These are phyloP conservation scores for Pandemis cinnamomeana DNA, from an alignment of 2,888 invertebrate genomes.

Conservation along the genomic window DNA sequence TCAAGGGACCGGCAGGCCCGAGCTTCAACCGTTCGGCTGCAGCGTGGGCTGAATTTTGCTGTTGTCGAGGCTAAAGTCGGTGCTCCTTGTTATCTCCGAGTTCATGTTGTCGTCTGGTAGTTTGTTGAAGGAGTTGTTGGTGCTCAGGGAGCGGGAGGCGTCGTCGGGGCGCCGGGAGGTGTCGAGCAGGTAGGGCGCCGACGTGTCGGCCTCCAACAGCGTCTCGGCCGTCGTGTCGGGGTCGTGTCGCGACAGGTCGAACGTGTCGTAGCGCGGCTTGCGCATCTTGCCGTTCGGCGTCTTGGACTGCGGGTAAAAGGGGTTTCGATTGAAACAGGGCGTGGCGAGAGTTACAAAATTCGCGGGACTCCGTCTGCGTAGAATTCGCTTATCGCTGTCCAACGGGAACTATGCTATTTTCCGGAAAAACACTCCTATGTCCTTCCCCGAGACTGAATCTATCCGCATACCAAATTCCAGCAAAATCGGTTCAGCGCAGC, in stretches of 20 bases:
- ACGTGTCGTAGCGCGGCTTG: constrained; percentile 61
- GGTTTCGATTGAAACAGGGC: not conserved
- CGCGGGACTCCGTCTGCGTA: no score
- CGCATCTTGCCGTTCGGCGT: constrained; percentile 73
- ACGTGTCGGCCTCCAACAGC: constrained; percentile 55
- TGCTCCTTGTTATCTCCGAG: constrained; percentile 67
- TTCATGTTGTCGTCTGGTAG: constrained; percentile 81
- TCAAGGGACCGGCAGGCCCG: constrained; percentile 48
- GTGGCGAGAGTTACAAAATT: no score
- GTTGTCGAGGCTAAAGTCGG: constrained; percentile 64
- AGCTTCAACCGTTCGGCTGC: constrained; percentile 78
- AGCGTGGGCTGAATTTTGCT: constrained; percentile 75
- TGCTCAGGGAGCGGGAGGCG: constrained; percentile 17
- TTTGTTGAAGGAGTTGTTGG: constrained; percentile 64
- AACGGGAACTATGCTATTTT: no score
- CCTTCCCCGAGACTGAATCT: no score
- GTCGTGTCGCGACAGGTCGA: constrained; percentile 68
- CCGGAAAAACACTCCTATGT: no score
- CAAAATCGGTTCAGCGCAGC: no score
- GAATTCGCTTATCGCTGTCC: no score
- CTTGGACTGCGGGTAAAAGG: constrained; percentile 62
- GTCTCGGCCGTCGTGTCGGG: constrained; percentile 69
- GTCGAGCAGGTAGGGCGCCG: constrained; percentile 58
- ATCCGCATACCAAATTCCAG: no score
- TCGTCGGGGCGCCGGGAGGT: constrained; percentile 58